Evolutionary conservation across 2,113 vertebrate genomes (phyloP).

Genomic region (Cromileptes altivelis): DNA sequence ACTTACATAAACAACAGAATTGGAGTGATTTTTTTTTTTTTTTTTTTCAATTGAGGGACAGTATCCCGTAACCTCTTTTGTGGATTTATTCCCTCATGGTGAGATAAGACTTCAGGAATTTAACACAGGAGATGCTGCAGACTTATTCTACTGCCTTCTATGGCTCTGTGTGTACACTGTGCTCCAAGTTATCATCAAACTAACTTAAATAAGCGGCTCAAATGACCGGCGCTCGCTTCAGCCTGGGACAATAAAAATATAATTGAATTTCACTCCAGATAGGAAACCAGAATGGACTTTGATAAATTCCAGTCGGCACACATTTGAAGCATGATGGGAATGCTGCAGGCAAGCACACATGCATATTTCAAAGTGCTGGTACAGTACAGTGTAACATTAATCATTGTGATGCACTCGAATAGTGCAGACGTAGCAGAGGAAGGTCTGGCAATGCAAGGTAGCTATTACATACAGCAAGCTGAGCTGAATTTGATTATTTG

Average conservation of each 20-base stretch:
- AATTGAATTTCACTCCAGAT: constrained; percentile 16
- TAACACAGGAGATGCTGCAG: not conserved
- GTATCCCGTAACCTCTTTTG: constrained; percentile 24
- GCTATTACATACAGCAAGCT: not conserved
- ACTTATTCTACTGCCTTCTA: constrained; percentile 59
- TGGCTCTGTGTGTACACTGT: constrained; percentile 33
- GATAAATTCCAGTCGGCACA: constrained; percentile 4
- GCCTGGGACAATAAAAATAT: constrained; percentile 1
- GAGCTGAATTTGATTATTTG: not conserved
- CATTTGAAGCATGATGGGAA: not conserved
- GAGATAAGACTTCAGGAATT: constrained; percentile 60
- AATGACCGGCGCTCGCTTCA: constrained; percentile 33
- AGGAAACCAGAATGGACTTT: constrained; percentile 24
- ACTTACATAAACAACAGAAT: not conserved
- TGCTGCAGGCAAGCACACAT: constrained; percentile 4
- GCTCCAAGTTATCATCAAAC: constrained; percentile 25
- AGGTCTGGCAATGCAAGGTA: not conserved
- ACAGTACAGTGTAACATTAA: not conserved
- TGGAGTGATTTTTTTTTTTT: not conserved
- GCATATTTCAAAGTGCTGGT: not conserved
- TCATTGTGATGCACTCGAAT: not conserved
- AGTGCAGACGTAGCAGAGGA: not conserved
- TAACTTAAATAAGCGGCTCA: constrained; percentile 49
- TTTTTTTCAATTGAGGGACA: not conserved
- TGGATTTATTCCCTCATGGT: constrained; percentile 9